Evolutionary conservation across 2,888 invertebrate species (phyloP).

Genomic region (Chymomyza amoena): DNA sequence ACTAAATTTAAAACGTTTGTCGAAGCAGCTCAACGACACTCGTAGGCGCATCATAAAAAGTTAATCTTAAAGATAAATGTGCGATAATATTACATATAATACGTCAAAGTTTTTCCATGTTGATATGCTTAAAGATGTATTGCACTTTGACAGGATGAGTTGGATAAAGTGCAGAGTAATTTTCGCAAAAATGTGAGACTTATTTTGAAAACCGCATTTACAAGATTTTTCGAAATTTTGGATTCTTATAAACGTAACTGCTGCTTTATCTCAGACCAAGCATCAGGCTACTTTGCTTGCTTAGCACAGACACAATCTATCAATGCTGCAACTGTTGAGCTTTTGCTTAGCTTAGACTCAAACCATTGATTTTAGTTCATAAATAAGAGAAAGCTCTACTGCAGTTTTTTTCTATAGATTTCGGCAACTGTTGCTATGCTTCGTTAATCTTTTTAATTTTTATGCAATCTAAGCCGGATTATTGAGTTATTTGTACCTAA

Average conservation of each 20-base stretch:
- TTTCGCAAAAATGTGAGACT: no score
- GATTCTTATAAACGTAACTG: neutral
- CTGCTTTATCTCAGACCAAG: neutral
- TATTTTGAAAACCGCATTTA: neutral
- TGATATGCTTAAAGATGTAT: neutral
- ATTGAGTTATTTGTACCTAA: no score
- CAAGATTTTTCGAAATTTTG: neutral
- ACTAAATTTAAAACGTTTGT: slow-evolving; percentile 45
- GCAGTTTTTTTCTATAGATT: no score
- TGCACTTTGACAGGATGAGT: neutral
- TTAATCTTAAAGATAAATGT: neutral
- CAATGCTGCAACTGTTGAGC: neutral
- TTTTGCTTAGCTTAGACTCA: no score
- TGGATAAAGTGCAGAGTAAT: neutral
- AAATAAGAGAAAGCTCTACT: no score
- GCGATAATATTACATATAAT: slow-evolving; percentile 28
- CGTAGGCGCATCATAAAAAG: slow-evolving; percentile 17
- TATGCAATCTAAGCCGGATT: no score
- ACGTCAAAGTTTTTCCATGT: neutral
- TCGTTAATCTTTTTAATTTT: no score
- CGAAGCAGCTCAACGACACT: slow-evolving; percentile 39
- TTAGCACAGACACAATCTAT: neutral
- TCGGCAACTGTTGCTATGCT: no score
- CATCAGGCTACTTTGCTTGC: neutral
- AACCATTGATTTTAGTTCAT: no score